A percentile compares a stretch with the other conserved stretches of the same genome.
These are phyloP conservation scores for Gryllus longicercus DNA, from an alignment of 2,888 invertebrate species.

Conservation along the genomic window DNA sequence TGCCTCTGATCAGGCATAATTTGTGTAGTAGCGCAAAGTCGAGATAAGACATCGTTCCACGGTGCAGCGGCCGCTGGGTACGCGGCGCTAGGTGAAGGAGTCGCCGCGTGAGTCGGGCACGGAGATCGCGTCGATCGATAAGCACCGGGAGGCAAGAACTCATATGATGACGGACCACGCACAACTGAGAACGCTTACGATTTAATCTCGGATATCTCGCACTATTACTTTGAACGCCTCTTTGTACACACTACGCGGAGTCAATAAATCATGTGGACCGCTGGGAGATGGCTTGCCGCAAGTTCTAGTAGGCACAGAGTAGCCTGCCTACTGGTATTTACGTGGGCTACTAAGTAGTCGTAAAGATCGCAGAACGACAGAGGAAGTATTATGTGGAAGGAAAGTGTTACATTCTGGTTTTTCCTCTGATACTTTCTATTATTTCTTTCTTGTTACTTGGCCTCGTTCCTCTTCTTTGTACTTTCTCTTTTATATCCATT, in stretches of 20 bases:
- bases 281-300: no score
- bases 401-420: no score
- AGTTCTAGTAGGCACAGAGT: no score
- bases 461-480: neutral
- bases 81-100: no score
- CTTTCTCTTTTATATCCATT: neutral
- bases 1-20: no score
- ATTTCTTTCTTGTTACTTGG: neutral
- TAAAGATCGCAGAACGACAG: no score
- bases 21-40: no score
- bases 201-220: slow-evolving; percentile 1
- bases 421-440: neutral
- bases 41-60: neutral
- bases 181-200: neutral
- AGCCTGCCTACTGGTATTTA: no score
- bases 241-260: neutral
- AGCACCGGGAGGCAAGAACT: neutral
- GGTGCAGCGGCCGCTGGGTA: neutral
- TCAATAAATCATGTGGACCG: neutral
- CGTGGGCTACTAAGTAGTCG: no score
- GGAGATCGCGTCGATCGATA: neutral
- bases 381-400: no score
- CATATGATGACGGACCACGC: neutral
- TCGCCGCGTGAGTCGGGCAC: neutral
- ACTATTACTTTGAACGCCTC: neutral